These are phyloP conservation scores for Coluber constrictor DNA, from an alignment of 2,797 vertebrate species.

Conservation along the genomic window DNA sequence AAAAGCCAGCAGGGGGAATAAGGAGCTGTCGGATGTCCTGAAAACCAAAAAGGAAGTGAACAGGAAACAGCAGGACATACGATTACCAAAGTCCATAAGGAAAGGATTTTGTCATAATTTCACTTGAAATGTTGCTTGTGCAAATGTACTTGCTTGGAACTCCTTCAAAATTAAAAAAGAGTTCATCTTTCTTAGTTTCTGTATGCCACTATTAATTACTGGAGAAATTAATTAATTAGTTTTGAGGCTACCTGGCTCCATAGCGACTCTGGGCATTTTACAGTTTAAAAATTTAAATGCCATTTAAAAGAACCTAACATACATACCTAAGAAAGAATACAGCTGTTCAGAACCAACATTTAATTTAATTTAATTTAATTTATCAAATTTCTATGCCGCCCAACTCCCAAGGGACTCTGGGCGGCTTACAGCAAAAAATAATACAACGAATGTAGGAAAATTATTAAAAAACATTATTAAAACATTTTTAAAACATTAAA, in stretches of 20 bases:
- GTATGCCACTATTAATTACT: background rate
- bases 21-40: constrained; percentile 38
- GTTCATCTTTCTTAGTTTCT: background rate
- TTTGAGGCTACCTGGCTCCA: background rate
- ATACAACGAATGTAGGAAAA: too few species aligned
- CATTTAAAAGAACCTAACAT: background rate
- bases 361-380: too few species aligned
- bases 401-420: too few species aligned
- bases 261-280: background rate
- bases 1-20: constrained; percentile 15
- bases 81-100: constrained; percentile 11
- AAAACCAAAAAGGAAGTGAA: constrained; percentile 22
- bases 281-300: background rate
- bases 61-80: constrained; percentile 24
- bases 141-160: background rate
- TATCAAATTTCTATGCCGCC: too few species aligned
- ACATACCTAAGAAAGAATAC: background rate
- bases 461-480: too few species aligned
- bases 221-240: background rate
- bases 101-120: constrained; percentile 1
- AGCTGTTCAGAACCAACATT: background rate
- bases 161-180: background rate
- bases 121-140: background rate
- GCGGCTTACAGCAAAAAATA: too few species aligned
- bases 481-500: too few species aligned